phyloP scores from a whole-genome alignment of 2,113 vertebrate species.

The Probosciger aterrimus region DNA sequence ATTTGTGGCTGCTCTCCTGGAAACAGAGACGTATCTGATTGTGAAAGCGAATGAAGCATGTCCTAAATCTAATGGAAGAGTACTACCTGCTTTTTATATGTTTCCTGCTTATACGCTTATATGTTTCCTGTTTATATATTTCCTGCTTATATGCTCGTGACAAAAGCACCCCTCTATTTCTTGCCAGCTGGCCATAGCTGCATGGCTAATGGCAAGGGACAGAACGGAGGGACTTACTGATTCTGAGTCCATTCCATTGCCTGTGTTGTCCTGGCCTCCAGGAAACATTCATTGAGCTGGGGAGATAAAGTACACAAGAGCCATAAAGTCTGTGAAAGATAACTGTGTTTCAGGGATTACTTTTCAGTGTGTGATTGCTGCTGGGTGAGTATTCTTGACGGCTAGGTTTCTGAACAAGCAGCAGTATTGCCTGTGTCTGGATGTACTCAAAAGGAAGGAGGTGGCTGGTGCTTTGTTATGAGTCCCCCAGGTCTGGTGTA shows the following conservation, averaged over 20 bases:
- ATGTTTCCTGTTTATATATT: background rate
- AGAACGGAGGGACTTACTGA: background rate
- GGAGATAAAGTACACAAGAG: background rate
- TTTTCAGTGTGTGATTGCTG: background rate
- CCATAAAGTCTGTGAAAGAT: background rate
- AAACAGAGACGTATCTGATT: background rate
- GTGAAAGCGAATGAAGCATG: background rate
- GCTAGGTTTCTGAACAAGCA: background rate
- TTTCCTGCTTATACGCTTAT: background rate
- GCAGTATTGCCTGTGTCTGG: background rate
- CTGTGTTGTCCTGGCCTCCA: background rate
- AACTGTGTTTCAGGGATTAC: background rate
- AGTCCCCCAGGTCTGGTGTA: background rate
- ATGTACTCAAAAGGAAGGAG: background rate
- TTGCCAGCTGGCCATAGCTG: background rate
- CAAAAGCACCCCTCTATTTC: background rate
- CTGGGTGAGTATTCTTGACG: rapidly evolving
- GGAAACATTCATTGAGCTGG: background rate
- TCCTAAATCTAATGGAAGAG: background rate
- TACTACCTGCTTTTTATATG: background rate
- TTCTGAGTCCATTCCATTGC: background rate
- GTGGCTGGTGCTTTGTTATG: background rate
- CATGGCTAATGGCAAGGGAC: background rate
- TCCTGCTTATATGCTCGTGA: background rate
- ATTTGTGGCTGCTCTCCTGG: background rate